A percentile compares a stretch with the other conserved stretches of the same genome.
Evolutionary conservation across 2,797 vertebrate genomes (phyloP).

Genomic region (Mormyrus hasselquistii): DNA sequence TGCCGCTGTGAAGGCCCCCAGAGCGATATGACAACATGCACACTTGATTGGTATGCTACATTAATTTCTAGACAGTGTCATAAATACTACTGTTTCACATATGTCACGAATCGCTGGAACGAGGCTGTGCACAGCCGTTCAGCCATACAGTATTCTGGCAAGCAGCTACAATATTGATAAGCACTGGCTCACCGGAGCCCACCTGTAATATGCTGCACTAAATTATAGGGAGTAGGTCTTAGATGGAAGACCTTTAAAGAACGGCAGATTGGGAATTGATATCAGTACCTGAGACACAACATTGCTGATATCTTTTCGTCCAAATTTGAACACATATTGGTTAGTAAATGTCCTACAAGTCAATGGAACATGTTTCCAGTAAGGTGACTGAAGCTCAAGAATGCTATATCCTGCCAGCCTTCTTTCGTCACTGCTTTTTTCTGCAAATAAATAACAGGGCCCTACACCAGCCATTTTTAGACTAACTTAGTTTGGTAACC

Average conservation of each 20-base stretch:
- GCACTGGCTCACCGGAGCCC: background rate
- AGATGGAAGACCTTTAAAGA: background rate
- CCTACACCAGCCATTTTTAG: background rate
- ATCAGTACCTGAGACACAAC: background rate
- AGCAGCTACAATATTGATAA: background rate
- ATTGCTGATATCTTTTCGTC: background rate
- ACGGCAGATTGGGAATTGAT: background rate
- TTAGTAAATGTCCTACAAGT: background rate
- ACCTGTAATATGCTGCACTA: background rate
- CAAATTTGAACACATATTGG: background rate
- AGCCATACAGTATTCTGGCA: background rate
- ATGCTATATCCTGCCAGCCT: background rate
- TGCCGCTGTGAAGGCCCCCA: background rate
- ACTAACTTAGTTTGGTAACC: background rate
- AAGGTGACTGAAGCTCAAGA: background rate
- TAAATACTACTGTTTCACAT: slow-evolving; percentile 9
- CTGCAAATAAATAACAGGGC: background rate
- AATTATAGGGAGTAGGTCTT: background rate
- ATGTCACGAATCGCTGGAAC: background rate
- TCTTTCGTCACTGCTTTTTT: background rate
- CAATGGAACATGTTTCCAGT: background rate
- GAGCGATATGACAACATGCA: background rate
- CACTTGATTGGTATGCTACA: background rate
- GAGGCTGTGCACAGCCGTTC: background rate
- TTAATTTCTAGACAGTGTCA: slow-evolving; percentile 16